Percentiles rank a stretch among this genome's conserved stretches.
These are phyloP conservation scores for Lepidothrix coronata DNA, from an alignment of 2,113 vertebrate species.

Conservation along the genomic window DNA sequence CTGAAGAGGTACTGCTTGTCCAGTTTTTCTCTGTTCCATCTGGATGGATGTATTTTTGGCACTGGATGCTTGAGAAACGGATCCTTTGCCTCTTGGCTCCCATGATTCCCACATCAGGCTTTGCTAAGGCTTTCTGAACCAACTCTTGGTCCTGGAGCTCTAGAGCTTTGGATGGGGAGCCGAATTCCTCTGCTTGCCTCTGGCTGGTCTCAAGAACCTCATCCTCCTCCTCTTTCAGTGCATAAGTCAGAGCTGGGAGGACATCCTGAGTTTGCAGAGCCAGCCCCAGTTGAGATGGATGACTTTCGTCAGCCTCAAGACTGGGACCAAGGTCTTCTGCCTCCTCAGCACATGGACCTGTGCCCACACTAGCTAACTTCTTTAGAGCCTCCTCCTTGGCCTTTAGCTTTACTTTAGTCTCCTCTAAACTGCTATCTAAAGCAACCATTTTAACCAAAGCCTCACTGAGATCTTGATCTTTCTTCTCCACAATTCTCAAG, in stretches of 20 bases:
- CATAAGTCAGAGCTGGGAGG: not conserved
- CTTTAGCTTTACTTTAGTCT: constrained; percentile 84
- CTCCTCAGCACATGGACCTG: constrained; percentile 66
- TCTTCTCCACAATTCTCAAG: constrained; percentile 81
- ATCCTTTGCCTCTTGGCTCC: constrained; percentile 88
- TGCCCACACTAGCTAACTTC: constrained; percentile 66
- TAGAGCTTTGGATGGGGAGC: not conserved
- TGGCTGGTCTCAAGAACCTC: constrained; percentile 50
- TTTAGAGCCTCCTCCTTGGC: constrained; percentile 83
- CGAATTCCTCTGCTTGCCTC: constrained; percentile 30
- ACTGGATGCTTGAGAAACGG: constrained; percentile 91
- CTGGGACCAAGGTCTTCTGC: constrained; percentile 71
- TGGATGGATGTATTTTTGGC: constrained; percentile 85
- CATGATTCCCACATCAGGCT: constrained; percentile 72
- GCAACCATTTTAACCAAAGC: constrained; percentile 87
- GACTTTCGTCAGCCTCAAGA: constrained; percentile 74
- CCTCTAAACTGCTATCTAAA: constrained; percentile 86
- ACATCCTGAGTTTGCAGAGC: constrained; percentile 67
- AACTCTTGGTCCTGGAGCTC: constrained; percentile 67
- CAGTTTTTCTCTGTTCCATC: constrained; percentile 77
- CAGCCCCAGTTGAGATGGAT: constrained; percentile 74
- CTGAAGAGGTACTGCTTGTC: constrained; percentile 75
- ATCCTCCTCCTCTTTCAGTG: constrained; percentile 55
- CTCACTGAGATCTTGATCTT: constrained; percentile 87
- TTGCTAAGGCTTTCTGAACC: constrained; percentile 56